Evolutionary conservation across 2,888 invertebrate genomes (phyloP), one percentile per base, ranked within the genome.

Genomic region (Drosophila colorata): DNA sequence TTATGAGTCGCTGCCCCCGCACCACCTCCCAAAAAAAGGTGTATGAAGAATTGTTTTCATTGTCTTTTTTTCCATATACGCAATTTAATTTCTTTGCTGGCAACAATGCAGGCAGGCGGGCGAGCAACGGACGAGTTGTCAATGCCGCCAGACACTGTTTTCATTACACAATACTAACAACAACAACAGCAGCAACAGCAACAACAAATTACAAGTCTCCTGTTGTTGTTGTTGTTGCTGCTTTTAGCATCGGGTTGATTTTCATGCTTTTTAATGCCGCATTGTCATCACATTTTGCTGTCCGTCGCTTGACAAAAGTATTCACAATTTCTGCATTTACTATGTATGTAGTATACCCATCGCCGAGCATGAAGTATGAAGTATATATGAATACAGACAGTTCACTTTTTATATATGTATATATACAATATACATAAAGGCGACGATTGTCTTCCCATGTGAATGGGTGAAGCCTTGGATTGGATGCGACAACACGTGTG

Each of bases 251-350:
- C 69, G 78, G 57, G 61, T 70, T 67, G 69, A 57, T 74, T 80
- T 87, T 84, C 71, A 84, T 80, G 81, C 72, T 68, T 71, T 71
- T 78, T 75, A 82, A 79, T 82, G 80, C 67, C 71, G 85, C 86
- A 81, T 82, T 82, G 88, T 87, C 88, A 82, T 87, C 88, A 74
- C 77, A 85, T 87, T 83, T 76, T 61, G 66, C 48, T 48, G 58
- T 44, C 44, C n/a, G 41, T 13, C 67, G 4, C 46, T 55, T 55
- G 48, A 71, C 76, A 74, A 56, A 60, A 47, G 47, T 73, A 55
- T 33, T 46, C 55, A 55, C 64, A 47, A 52, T 52, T 14, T 23
- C 18, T 23, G 23, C 31, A 38, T 23, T 20, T 7, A 28, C 28
- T 20, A 14, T n/a, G 18, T 48, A 20, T n/a, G 14, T n/a, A 23